phyloP scores from a whole-genome alignment of 2,113 vertebrate species.

The Pungitius pungitius region DNA sequence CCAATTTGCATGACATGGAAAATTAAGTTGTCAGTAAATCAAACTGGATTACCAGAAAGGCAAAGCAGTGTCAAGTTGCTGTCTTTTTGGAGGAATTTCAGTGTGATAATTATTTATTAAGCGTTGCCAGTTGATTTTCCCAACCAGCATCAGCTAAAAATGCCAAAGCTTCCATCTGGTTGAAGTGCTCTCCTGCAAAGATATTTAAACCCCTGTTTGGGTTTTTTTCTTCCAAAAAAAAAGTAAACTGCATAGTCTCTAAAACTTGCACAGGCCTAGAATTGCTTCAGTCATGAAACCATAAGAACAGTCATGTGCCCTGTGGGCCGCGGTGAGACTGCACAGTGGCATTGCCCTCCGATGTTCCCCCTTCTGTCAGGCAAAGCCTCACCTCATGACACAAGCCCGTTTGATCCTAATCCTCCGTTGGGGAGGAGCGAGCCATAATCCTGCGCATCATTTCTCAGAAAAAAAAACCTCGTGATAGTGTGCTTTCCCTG shows the following conservation, averaged over 20 bases:
- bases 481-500: constrained; percentile 17
- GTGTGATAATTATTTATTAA: neutral
- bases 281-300: constrained; percentile 1
- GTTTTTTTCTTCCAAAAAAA: neutral
- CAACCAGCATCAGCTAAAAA: neutral
- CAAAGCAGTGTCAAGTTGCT: neutral
- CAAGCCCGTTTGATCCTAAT: constrained; percentile 60
- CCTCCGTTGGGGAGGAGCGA: constrained; percentile 10
- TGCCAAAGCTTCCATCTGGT: constrained; percentile 1
- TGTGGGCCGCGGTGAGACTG: constrained; percentile 19
- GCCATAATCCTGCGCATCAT: constrained; percentile 46
- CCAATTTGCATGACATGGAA: neutral
- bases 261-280: neutral
- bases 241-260: neutral
- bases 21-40: neutral
- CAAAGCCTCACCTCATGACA: constrained; percentile 49
- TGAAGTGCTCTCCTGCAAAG: constrained; percentile 2
- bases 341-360: constrained; percentile 15
- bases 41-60: neutral
- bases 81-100: neutral
- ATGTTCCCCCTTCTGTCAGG: constrained; percentile 35
- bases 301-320: constrained; percentile 19
- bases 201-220: neutral
- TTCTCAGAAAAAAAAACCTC: neutral
- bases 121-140: neutral